Conservation (phyloP, 1,140 invertebrate species). For the Trichonephila clavipes region DNA sequence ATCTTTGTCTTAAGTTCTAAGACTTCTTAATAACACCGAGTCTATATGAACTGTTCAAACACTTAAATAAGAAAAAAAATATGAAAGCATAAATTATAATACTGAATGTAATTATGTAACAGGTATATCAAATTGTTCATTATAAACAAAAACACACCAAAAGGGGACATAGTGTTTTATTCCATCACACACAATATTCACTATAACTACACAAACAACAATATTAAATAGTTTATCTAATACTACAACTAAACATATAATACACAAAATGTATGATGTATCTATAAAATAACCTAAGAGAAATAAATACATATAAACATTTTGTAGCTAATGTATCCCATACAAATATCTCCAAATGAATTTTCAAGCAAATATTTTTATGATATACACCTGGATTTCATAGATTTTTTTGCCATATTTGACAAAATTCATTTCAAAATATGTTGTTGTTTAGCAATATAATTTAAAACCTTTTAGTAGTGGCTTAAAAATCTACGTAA, state of each 20-base stretch:
- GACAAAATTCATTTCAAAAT: too few species aligned
- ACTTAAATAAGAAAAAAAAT: slow-evolving; percentile 9
- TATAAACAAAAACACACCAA: slow-evolving; percentile 46
- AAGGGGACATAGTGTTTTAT: slow-evolving; percentile 58
- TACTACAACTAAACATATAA: slow-evolving; percentile 18
- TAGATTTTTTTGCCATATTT: neutral
- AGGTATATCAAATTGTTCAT: slow-evolving; percentile 22
- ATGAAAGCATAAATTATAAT: slow-evolving; percentile 26
- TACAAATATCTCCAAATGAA: slow-evolving; percentile 13
- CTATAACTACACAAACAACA: slow-evolving; percentile 58
- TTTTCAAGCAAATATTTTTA: neutral
- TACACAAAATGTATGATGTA: neutral
- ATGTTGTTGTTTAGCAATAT: neutral
- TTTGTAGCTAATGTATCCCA: neutral
- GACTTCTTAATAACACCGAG: too few species aligned
- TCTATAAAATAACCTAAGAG: neutral
- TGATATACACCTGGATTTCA: neutral
- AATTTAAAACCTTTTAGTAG: neutral
- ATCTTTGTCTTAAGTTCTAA: neutral
- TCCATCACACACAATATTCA: slow-evolving; percentile 33
- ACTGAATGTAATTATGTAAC: slow-evolving; percentile 47
- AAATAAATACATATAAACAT: neutral
- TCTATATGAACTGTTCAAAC: neutral
- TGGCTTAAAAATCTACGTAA: neutral
- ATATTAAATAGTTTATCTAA: slow-evolving; percentile 37